These are phyloP conservation scores for Dendrolimus pini DNA, from an alignment of 2,888 invertebrate species.

Conservation along the genomic window DNA sequence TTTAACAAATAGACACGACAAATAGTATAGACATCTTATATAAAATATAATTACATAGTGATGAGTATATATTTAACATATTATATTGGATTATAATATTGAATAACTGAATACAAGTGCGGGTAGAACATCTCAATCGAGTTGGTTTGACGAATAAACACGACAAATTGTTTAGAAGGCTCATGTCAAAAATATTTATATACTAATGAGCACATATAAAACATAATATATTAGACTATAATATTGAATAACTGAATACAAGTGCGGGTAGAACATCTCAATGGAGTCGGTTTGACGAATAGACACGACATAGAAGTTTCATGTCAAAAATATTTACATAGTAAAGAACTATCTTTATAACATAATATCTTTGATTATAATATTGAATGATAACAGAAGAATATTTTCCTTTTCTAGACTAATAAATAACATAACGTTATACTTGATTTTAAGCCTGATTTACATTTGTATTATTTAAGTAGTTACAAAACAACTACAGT, in stretches of 20 bases:
- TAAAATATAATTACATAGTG: neutral
- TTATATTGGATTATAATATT: neutral
- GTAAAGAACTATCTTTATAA: neutral
- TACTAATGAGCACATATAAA: neutral
- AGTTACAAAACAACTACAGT: no score
- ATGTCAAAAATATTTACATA: neutral
- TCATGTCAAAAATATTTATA: neutral
- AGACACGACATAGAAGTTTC: slow-evolving; percentile 6
- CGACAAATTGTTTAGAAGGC: neutral
- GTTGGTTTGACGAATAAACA: slow-evolving; percentile 18
- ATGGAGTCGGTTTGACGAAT: slow-evolving; percentile 21
- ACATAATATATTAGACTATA: neutral
- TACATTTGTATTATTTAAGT: no score
- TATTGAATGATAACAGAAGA: slow-evolving; percentile 18
- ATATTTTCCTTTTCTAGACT: no score
- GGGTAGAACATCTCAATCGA: slow-evolving; percentile 28
- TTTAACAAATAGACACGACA: slow-evolving; percentile 15
- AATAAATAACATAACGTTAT: no score
- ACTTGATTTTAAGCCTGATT: no score
- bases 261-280: slow-evolving; percentile 33
- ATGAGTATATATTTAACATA: neutral
- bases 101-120: slow-evolving; percentile 47
- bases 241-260: slow-evolving; percentile 38
- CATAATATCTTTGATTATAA: neutral
- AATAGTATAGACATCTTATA: neutral